These are phyloP conservation scores for Parambassis ranga DNA, from an alignment of 2,797 vertebrate species.

Conservation along the genomic window DNA sequence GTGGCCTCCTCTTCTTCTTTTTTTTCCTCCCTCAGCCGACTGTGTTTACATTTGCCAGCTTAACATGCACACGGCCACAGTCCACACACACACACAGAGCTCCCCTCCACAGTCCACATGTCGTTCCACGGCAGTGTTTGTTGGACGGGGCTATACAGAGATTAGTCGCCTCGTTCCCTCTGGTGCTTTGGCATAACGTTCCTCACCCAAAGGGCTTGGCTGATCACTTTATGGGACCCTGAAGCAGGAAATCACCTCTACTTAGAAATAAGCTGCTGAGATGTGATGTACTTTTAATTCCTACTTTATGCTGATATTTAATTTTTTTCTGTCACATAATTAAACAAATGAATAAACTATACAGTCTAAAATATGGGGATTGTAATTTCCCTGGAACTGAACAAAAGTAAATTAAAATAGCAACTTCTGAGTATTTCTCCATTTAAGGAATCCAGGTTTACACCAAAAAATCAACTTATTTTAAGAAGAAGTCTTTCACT, in stretches of 20 bases:
- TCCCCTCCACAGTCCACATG: slow-evolving; percentile 49
- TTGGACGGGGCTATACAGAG: slow-evolving; percentile 59
- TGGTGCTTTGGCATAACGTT: slow-evolving; percentile 40
- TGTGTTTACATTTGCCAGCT: slow-evolving; percentile 70
- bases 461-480: not conserved
- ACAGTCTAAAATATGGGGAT: not conserved
- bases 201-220: slow-evolving; percentile 28
- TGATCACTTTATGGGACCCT: slow-evolving; percentile 26
- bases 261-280: slow-evolving; percentile 24
- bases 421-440: not conserved
- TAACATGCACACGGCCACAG: slow-evolving; percentile 56
- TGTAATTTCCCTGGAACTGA: not conserved
- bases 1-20: slow-evolving; percentile 35
- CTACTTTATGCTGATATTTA: not conserved
- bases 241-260: not conserved
- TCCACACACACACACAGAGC: slow-evolving; percentile 31
- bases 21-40: slow-evolving; percentile 39
- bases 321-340: not conserved
- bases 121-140: slow-evolving; percentile 45
- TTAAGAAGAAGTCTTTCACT: not conserved
- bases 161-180: slow-evolving; percentile 67
- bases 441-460: not conserved
- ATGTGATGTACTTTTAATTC: not conserved
- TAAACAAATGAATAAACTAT: not conserved
- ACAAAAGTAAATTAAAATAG: not conserved